phyloP scores from a whole-genome alignment of 2,797 vertebrate species.

The Sebastes taczanowskii region DNA sequence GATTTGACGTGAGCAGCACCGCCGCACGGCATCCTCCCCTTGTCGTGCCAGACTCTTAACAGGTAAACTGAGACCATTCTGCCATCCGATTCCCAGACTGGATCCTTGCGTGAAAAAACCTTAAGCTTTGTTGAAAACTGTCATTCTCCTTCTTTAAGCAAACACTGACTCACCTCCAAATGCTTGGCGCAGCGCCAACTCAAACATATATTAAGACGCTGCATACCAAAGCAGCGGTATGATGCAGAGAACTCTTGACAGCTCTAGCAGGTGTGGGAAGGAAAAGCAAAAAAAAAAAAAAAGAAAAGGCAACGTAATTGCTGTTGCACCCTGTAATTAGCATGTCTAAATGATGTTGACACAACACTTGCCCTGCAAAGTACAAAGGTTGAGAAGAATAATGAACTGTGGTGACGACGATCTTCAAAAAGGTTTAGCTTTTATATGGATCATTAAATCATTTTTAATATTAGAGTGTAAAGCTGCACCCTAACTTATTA shows the following conservation, averaged over 20 bases:
- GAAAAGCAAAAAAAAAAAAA: conserved; percentile 21
- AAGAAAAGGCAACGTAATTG: conserved; percentile 48
- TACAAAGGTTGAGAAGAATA: conserved; percentile 16
- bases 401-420: conserved; percentile 28
- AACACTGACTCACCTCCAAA: conserved; percentile 55
- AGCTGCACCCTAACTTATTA: not conserved
- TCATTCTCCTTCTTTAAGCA: conserved; percentile 52
- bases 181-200: conserved; percentile 54
- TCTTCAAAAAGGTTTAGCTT: not conserved
- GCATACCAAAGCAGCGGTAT: conserved; percentile 22
- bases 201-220: conserved; percentile 55
- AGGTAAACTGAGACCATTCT: conserved; percentile 20
- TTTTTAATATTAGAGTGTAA: not conserved
- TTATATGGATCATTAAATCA: conserved; percentile 19
- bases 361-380: conserved; percentile 38
- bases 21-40: not conserved
- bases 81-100: conserved; percentile 9
- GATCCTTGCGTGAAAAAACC: conserved; percentile 4
- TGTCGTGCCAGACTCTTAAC: not conserved
- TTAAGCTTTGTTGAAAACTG: conserved; percentile 61
- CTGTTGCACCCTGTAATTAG: conserved; percentile 68
- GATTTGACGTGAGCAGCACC: not conserved
- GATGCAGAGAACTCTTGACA: conserved; percentile 58
- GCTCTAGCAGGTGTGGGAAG: conserved; percentile 62
- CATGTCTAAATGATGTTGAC: conserved; percentile 53